Evolutionary conservation across 2,797 vertebrate genomes (phyloP).

Genomic region (Mormyrus proboscirostris): DNA sequence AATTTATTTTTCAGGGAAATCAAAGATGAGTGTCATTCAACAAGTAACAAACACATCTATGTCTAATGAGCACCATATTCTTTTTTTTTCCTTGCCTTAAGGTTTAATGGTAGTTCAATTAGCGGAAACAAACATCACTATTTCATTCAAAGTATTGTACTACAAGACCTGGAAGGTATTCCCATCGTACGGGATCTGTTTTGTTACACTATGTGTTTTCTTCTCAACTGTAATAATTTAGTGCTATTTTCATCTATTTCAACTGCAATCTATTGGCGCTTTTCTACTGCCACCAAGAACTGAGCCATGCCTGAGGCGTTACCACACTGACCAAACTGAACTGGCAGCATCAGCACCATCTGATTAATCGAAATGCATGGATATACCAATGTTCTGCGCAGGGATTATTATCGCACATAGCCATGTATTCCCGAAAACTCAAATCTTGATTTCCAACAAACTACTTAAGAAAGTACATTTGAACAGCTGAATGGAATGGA

Average conservation of each 20-base stretch:
- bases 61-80: not conserved
- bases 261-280: not conserved
- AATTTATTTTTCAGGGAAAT: slow-evolving; percentile 24
- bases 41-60: not conserved
- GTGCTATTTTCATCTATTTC: not conserved
- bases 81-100: not conserved
- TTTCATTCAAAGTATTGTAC: not conserved
- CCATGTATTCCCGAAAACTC: not conserved
- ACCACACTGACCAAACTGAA: not conserved
- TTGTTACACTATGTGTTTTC: not conserved
- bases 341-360: not conserved
- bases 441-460: not conserved
- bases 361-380: not conserved
- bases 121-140: not conserved
- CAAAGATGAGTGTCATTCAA: not conserved
- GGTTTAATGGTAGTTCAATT: not conserved
- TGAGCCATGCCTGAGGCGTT: not conserved
- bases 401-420: not conserved
- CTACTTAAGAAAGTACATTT: not conserved
- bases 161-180: not conserved
- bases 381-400: not conserved
- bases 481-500: not conserved
- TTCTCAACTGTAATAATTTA: not conserved
- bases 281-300: not conserved
- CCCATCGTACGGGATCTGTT: not conserved